Base-by-base conservation (phyloP, 1,140 invertebrate species). In the Eubasilissa regina region DNA sequence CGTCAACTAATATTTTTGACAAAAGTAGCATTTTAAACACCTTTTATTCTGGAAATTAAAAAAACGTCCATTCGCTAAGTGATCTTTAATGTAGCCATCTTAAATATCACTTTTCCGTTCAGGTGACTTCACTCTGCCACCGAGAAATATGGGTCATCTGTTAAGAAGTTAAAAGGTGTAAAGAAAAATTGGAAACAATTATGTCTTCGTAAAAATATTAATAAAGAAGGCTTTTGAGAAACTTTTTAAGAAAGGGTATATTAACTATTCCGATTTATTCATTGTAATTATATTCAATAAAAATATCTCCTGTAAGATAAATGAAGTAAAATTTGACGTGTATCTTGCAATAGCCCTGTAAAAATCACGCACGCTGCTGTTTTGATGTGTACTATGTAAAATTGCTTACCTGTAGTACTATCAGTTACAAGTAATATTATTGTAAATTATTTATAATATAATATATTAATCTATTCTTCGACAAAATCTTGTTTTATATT, bases 291-390 rank as follows among this genome's bases (percentile, higher is more conserved):
- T 35, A 35, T 35, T 35, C 25, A 51, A 12, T 8, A 21, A 62
- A 62, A 62, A 70, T 70, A 70, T 70, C 66, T 70, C 66, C 66
- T 70, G 66, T 70, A 70, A 70, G 66, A n/a, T 70, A 70, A 70
- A 25, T 53, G 47, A 70, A 51, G 66, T 70, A 53, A 62, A 70
- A 70, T 17, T 70, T 53, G 66, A 70, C 51, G 66, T 70, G 66
- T 70, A 70, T 70, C 62, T 70, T 70, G 66, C 66, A 44, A 48
- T 62, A 62, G 64, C 64, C 15, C 43, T 68, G 66, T 70, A 70
- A 12, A 53, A 66, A 44, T 66, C 62, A 44, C 62, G 62, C 62
- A 66, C 62, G 62, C 62, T 15, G 62, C 62, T 66, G n/a, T 66
- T 9, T 35, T 47, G 21, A 58, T 58, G 55, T 58, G 21, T 58